phyloP scores from a whole-genome alignment of 2,888 invertebrate genomes.

The Drosophila demipolita region DNA sequence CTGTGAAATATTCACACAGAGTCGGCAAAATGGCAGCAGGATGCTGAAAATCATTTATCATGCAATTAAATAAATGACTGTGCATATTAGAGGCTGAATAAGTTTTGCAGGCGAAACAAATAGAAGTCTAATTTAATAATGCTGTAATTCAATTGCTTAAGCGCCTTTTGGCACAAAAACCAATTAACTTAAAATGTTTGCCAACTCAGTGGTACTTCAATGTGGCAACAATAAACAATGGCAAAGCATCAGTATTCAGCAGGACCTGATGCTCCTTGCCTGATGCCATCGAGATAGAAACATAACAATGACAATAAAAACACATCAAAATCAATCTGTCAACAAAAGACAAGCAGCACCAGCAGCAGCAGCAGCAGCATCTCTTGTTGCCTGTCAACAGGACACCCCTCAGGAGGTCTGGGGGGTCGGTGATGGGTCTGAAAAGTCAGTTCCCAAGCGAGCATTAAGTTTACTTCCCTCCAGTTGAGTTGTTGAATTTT shows the following conservation, averaged over 20 bases:
- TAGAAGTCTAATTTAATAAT: conserved; percentile 5
- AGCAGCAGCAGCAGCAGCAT: conserved; percentile 6
- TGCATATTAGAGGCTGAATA: conserved; percentile 5
- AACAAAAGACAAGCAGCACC: conserved; percentile 55
- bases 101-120: not conserved
- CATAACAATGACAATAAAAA: conserved; percentile 76
- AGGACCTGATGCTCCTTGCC: conserved; percentile 2
- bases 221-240: conserved; percentile 26
- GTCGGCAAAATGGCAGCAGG: conserved; percentile 14
- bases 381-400: conserved; percentile 47
- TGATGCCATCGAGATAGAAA: conserved; percentile 33
- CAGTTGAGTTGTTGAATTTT: conserved; percentile 51
- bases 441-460: conserved; percentile 26
- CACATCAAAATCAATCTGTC: conserved; percentile 80
- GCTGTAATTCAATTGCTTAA: conserved; percentile 36
- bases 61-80: conserved; percentile 67
- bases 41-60: conserved; percentile 57
- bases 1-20: conserved; percentile 20
- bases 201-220: conserved; percentile 48
- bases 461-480: conserved; percentile 5
- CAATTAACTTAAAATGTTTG: conserved; percentile 78
- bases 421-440: not conserved
- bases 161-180: conserved; percentile 52
- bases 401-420: not conserved
- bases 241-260: conserved; percentile 13